phyloP scores from a whole-genome alignment of 2,797 vertebrate species.

The Anolis apletophallus region DNA sequence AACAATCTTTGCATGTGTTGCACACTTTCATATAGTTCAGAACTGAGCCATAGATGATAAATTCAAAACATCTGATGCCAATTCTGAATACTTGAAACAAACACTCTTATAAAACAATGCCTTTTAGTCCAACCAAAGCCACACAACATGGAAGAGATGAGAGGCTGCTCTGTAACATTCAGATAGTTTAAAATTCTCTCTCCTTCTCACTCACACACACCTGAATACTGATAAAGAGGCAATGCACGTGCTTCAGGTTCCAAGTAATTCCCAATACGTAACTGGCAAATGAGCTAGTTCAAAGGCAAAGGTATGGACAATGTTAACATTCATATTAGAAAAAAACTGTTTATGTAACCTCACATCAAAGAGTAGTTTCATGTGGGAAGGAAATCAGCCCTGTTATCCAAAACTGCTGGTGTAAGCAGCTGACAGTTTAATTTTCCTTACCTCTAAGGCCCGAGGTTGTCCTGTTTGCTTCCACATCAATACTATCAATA shows the following conservation, averaged over 20 bases:
- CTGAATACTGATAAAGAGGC: constrained; percentile 46
- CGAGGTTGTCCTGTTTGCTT: constrained; percentile 20
- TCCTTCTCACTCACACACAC: constrained; percentile 33
- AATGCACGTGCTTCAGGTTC: constrained; percentile 41
- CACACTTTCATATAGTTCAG: background rate
- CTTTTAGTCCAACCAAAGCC: constrained; percentile 7
- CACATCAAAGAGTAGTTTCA: constrained; percentile 17
- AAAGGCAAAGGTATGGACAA: constrained; percentile 32
- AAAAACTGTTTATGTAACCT: constrained; percentile 30
- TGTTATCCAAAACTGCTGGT: background rate
- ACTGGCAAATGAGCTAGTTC: constrained; percentile 23
- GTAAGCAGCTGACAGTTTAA: background rate
- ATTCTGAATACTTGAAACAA: background rate
- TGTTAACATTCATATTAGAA: constrained; percentile 41
- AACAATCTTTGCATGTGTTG: no score
- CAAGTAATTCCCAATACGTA: constrained; percentile 36
- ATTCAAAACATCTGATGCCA: background rate
- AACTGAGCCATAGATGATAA: constrained; percentile 6
- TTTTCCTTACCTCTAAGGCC: constrained; percentile 32
- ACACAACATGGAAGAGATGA: background rate
- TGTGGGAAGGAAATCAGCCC: constrained; percentile 28
- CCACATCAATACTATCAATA: background rate
- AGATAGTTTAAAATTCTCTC: constrained; percentile 41
- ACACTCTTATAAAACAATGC: background rate
- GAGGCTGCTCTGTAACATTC: constrained; percentile 21